A percentile compares a stretch with the other conserved stretches of the same genome.
phyloP scores from a whole-genome alignment of 1,140 invertebrate species.

The Drosophila erecta region DNA sequence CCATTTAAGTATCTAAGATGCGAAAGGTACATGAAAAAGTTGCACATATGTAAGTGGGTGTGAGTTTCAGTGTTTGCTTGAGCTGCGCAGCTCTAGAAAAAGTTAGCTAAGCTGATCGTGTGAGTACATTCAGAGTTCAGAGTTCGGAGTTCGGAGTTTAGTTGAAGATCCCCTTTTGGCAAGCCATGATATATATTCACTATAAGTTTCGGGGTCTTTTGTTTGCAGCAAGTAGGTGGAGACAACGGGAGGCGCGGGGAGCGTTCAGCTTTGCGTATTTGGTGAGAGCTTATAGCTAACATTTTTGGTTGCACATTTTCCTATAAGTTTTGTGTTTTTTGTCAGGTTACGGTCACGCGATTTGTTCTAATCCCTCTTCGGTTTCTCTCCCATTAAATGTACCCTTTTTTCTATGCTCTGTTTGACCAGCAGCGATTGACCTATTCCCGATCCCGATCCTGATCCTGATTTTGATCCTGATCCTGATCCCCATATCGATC shows the following conservation, averaged over 20 bases:
- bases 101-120: conserved; percentile 41
- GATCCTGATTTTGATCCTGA: background rate
- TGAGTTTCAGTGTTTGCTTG: conserved; percentile 17
- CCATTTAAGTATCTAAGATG: conserved; percentile 74
- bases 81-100: conserved; percentile 34
- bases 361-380: conserved; percentile 47
- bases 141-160: conserved; percentile 1
- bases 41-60: conserved; percentile 59
- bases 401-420: conserved; percentile 27
- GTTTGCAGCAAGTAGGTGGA: conserved; percentile 16
- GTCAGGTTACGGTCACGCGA: conserved; percentile 68
- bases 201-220: conserved; percentile 7
- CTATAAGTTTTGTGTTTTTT: conserved; percentile 47
- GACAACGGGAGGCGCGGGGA: conserved; percentile 20
- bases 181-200: conserved; percentile 24
- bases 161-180: conserved; percentile 27
- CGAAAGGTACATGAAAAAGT: conserved; percentile 81
- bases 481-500: conserved; percentile 1
- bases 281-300: conserved; percentile 65
- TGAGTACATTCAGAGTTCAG: conserved; percentile 37
- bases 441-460: conserved; percentile 2
- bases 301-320: conserved; percentile 50
- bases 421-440: conserved; percentile 51
- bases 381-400: conserved; percentile 21
- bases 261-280: conserved; percentile 50